Evolutionary conservation across 2,888 invertebrate genomes (phyloP).

Genomic region (Scaptomyza reducta): DNA sequence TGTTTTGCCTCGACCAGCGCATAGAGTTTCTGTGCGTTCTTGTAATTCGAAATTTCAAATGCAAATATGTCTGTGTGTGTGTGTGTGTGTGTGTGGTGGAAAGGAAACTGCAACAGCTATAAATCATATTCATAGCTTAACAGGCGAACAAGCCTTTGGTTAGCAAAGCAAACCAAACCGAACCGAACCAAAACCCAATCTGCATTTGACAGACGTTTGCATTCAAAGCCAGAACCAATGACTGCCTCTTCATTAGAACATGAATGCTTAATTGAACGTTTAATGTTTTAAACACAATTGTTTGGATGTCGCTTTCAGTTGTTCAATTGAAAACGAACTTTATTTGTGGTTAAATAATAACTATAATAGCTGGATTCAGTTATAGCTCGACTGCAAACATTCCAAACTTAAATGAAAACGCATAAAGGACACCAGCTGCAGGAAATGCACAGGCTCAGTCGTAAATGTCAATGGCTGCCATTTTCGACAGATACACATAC

Average conservation of each 20-base stretch:
- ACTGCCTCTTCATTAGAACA: background rate
- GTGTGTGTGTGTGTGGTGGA: background rate
- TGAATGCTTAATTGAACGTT: background rate
- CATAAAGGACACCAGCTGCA: conserved; percentile 2
- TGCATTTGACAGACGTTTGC: conserved; percentile 17
- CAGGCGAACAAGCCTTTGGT: conserved; percentile 32
- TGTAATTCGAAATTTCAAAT: conserved; percentile 68
- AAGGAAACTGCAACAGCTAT: conserved; percentile 24
- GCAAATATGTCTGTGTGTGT: conserved; percentile 44
- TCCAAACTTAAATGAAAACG: background rate
- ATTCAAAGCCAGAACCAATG: conserved; percentile 2
- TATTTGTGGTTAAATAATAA: no score
- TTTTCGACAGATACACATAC: conserved; percentile 11
- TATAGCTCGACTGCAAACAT: background rate
- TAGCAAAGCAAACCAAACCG: conserved; percentile 4
- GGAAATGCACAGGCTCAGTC: conserved; percentile 5
- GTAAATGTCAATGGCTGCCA: conserved; percentile 40
- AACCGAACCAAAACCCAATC: conserved; percentile 1
- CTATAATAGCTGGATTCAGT: background rate
- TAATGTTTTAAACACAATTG: background rate
- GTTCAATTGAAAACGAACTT: no score
- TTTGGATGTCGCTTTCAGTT: background rate
- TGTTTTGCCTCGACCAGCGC: conserved; percentile 19
- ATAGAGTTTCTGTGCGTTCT: background rate
- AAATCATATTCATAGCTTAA: conserved; percentile 69